A percentile compares a stretch with the other conserved stretches of the same genome.
Evolutionary conservation across 1,140 invertebrate genomes (phyloP).

Genomic region (Scaptomyza pallida): DNA sequence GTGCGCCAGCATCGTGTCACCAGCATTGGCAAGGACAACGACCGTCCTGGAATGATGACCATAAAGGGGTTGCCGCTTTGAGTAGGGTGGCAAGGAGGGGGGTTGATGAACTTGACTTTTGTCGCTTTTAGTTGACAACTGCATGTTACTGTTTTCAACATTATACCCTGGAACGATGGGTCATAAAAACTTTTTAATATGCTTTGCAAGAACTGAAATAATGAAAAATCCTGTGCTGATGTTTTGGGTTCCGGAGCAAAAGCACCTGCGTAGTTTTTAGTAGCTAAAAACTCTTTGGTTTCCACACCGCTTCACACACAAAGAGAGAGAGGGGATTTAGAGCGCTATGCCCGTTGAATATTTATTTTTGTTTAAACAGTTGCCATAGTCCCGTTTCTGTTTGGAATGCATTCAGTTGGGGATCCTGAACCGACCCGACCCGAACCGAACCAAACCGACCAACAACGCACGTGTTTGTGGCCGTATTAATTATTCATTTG

Average conservation of each 20-base stretch:
- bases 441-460: no score
- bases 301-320: conserved; percentile 21
- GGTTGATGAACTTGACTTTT: conserved; percentile 43
- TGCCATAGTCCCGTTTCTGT: conserved; percentile 13
- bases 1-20: conserved; percentile 48
- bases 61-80: conserved; percentile 63
- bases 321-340: background rate
- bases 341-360: conserved; percentile 67
- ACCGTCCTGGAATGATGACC: conserved; percentile 21
- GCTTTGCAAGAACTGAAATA: conserved; percentile 13
- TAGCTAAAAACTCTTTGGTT: conserved; percentile 21
- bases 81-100: conserved; percentile 41
- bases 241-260: conserved; percentile 16
- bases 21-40: conserved; percentile 25
- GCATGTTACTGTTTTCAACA: conserved; percentile 42
- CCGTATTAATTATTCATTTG: conserved; percentile 74
- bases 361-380: conserved; percentile 61
- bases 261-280: conserved; percentile 59
- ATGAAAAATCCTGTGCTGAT: conserved; percentile 11
- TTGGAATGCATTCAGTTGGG: conserved; percentile 4
- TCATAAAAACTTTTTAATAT: conserved; percentile 78
- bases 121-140: conserved; percentile 59
- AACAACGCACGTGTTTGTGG: conserved; percentile 21
- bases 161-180: conserved; percentile 47
- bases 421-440: conserved; percentile 22